Evolutionary conservation across 1,140 invertebrate species (phyloP).

Genomic region (Cephus cinctus): DNA sequence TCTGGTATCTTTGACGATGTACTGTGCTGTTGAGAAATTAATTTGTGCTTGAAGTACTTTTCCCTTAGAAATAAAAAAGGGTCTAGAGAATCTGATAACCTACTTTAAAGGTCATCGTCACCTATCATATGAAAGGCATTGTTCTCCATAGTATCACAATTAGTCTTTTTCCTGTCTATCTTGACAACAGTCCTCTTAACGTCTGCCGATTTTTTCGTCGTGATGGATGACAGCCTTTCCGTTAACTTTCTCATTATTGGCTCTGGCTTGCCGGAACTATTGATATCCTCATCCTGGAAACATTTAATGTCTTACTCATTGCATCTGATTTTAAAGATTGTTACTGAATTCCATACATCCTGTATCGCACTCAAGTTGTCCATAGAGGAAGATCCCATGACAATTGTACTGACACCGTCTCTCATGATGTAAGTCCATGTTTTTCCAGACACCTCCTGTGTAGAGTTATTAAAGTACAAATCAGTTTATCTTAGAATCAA

Average conservation of each 20-base stretch:
- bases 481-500: no score
- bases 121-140: conserved; percentile 88
- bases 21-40: background rate
- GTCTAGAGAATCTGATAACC: background rate
- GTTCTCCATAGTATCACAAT: conserved; percentile 74
- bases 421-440: conserved; percentile 60
- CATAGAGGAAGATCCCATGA: conserved; percentile 32
- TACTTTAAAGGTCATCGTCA: conserved; percentile 79
- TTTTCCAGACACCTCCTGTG: conserved; percentile 34
- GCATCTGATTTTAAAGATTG: background rate
- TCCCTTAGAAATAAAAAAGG: background rate
- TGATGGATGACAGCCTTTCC: conserved; percentile 46
- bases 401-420: conserved; percentile 56
- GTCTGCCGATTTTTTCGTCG: conserved; percentile 46
- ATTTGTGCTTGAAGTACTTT: no score
- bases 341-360: conserved; percentile 17
- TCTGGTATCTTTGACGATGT: no score
- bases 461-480: no score
- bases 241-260: conserved; percentile 48
- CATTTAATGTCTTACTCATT: background rate
- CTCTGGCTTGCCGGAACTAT: conserved; percentile 19
- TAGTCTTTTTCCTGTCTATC: conserved; percentile 61
- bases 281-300: conserved; percentile 22
- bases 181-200: conserved; percentile 56
- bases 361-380: conserved; percentile 31